These are phyloP conservation scores for Augochlorella aurata DNA, from an alignment of 2,888 invertebrate species.

Conservation along the genomic window DNA sequence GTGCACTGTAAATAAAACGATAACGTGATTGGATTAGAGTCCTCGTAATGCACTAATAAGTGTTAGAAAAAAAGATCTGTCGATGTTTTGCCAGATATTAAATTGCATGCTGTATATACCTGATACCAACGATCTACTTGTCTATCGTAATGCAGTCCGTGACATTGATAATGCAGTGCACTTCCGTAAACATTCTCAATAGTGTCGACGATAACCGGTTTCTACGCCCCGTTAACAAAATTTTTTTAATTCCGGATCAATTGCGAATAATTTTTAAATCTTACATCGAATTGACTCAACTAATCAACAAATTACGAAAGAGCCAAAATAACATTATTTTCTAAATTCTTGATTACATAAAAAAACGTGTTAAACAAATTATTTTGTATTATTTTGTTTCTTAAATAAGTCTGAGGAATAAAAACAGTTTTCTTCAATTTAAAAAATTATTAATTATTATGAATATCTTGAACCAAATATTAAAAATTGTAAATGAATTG, in stretches of 20 bases:
- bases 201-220: conserved; percentile 16
- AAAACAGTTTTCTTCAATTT: no score
- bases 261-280: neutral
- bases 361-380: no score
- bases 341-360: no score
- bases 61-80: conserved; percentile 17
- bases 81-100: conserved; percentile 44
- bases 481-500: no score
- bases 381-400: no score
- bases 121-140: conserved; percentile 18
- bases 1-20: neutral
- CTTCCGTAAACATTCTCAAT: conserved; percentile 47
- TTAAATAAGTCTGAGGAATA: no score
- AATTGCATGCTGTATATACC: conserved; percentile 24
- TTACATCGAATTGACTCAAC: no score
- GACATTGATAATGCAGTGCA: conserved; percentile 22
- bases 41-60: neutral
- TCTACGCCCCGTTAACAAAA: neutral
- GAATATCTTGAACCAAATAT: no score
- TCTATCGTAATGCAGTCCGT: neutral
- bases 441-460: no score
- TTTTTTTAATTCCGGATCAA: neutral
- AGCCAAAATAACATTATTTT: no score
- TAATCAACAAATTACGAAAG: no score
- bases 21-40: neutral